Evolutionary conservation across 2,888 invertebrate genomes (phyloP).

Genomic region (Heliconius cydno): DNA sequence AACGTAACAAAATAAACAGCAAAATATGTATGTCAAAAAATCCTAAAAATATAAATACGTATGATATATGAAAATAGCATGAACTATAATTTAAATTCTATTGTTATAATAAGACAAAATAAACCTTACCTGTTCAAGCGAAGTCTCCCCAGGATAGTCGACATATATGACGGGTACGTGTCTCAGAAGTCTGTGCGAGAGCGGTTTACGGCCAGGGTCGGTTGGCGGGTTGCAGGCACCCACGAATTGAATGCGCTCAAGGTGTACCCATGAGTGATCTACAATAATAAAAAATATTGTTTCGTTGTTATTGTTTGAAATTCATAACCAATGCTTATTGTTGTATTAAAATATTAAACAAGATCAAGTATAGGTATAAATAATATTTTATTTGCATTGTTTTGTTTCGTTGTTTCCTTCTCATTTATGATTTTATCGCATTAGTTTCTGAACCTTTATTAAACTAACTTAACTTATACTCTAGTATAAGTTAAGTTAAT

Average conservation of each 20-base stretch:
- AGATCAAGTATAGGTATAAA: too few relatives aligned
- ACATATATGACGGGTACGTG: constrained; percentile 99
- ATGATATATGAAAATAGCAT: too few relatives aligned
- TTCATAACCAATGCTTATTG: neutral
- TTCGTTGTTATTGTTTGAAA: neutral
- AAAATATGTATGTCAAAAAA: neutral
- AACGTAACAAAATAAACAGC: too few relatives aligned
- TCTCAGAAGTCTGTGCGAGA: constrained; percentile 93
- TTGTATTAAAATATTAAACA: too few relatives aligned
- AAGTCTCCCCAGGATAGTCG: constrained; percentile 99
- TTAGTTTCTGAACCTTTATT: too few relatives aligned
- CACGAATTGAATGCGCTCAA: constrained; percentile 99
- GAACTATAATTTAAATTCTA: too few relatives aligned
- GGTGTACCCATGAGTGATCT: constrained; percentile 98
- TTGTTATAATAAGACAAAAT: neutral
- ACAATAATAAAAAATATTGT: constrained; percentile 37
- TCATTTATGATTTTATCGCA: too few relatives aligned
- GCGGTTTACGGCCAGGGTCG: constrained; percentile 98
- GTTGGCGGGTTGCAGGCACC: constrained; percentile 99
- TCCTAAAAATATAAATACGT: too few relatives aligned
- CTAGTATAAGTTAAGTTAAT: too few relatives aligned
- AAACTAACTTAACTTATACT: too few relatives aligned
- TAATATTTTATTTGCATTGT: too few relatives aligned
- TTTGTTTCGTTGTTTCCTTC: too few relatives aligned
- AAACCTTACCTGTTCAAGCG: constrained; percentile 90